Conservation (phyloP, 2,113 vertebrate genomes). For the Aegypius monachus region DNA sequence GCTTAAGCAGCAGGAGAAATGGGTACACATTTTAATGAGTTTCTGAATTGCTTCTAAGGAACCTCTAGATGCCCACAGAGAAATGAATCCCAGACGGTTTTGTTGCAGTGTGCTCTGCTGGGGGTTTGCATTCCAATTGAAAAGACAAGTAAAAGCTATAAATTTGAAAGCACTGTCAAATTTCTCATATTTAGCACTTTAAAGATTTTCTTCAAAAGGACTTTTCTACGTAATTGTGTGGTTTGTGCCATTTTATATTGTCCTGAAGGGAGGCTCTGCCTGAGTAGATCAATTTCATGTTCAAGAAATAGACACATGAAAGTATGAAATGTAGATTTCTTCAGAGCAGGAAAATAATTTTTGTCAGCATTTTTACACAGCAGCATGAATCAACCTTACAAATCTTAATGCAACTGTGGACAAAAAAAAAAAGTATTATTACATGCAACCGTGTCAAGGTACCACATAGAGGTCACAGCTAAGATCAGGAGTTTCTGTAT, state of each 20-base stretch:
- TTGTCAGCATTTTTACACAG: background rate
- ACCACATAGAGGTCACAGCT: background rate
- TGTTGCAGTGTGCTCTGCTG: background rate
- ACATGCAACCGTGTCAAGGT: background rate
- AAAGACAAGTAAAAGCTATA: slow-evolving; percentile 14
- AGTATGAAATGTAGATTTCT: background rate
- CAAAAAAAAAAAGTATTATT: background rate
- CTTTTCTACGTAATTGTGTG: background rate
- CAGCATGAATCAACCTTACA: background rate
- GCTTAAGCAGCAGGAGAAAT: background rate
- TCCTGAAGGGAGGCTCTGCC: background rate
- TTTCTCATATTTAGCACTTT: background rate
- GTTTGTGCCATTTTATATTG: background rate
- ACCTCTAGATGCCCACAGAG: background rate
- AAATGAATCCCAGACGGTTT: slow-evolving; percentile 28
- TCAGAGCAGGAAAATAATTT: background rate
- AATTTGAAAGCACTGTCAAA: slow-evolving; percentile 5
- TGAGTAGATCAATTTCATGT: background rate
- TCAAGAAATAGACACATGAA: background rate
- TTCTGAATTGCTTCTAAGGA: slow-evolving; percentile 19
- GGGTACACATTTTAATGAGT: slow-evolving; percentile 5
- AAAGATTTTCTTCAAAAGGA: background rate
- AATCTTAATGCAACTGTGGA: background rate
- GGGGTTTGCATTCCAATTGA: background rate
- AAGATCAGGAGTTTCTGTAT: background rate